Conservation (phyloP, 1,140 invertebrate genomes). For the Chlorops oryzae region DNA sequence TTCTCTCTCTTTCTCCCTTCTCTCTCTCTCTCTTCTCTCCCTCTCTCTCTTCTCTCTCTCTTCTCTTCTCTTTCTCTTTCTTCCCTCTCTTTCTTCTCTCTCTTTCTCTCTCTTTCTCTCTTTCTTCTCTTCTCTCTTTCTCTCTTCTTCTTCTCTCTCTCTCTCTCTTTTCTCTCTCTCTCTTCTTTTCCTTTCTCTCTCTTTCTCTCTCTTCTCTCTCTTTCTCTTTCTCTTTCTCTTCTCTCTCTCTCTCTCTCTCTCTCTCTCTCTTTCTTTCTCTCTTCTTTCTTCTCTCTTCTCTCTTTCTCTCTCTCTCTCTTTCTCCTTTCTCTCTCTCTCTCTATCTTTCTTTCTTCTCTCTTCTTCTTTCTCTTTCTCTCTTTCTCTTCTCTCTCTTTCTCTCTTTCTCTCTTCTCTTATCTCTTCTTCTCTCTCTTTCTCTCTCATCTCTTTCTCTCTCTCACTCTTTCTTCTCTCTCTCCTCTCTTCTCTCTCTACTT, state of each 20-base stretch:
- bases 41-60: not conserved
- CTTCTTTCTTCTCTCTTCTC: no score
- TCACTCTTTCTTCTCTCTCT: no score
- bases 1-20: not conserved
- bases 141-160: not conserved
- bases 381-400: not conserved
- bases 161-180: not conserved
- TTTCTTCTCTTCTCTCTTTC: not conserved
- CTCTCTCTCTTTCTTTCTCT: not conserved
- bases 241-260: no score
- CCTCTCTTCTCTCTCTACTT: no score
- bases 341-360: no score
- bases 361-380: not conserved
- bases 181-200: no score
- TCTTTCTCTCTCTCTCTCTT: not conserved
- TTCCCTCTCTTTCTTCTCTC: not conserved
- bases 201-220: no score
- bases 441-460: not conserved
- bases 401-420: not conserved
- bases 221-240: no score
- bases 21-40: not conserved
- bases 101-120: not conserved
- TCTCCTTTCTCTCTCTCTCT: no score
- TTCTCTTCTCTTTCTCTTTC: not conserved
- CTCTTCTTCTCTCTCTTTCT: not conserved